Evolutionary conservation across 2,113 vertebrate genomes (phyloP).

Genomic region (Silurus asotus): DNA sequence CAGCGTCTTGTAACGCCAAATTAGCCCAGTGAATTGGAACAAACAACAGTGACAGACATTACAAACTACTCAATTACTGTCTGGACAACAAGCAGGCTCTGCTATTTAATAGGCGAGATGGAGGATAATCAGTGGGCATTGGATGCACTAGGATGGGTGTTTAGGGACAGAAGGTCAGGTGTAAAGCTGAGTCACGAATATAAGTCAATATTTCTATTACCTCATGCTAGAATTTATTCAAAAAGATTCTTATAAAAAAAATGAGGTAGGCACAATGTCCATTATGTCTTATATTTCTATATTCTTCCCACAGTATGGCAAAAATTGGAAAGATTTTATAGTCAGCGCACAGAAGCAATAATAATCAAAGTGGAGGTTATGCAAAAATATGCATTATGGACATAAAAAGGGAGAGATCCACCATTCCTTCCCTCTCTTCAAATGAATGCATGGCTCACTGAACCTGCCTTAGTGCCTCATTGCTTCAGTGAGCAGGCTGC

Average conservation of each 20-base stretch:
- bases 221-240: not conserved
- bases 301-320: not conserved
- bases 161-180: conserved; percentile 3
- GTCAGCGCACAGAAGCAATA: not conserved
- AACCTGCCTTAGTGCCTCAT: conserved; percentile 56
- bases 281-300: not conserved
- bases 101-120: conserved; percentile 19
- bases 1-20: conserved; percentile 28
- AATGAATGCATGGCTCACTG: conserved; percentile 53
- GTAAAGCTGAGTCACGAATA: not conserved
- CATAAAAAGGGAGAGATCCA: not conserved
- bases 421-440: not conserved
- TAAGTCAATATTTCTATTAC: not conserved
- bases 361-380: not conserved
- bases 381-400: not conserved
- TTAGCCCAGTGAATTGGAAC: conserved; percentile 45
- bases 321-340: no score
- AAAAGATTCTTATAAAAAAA: not conserved
- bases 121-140: conserved; percentile 31
- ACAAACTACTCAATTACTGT: conserved; percentile 51
- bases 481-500: conserved; percentile 53
- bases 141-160: conserved; percentile 9
- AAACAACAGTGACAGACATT: conserved; percentile 49
- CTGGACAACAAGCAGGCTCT: conserved; percentile 20
- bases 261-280: not conserved